Evolutionary conservation across 2,888 invertebrate species (phyloP), one percentile per base, ranked within the genome.

Genomic region (Agelastica alni): DNA sequence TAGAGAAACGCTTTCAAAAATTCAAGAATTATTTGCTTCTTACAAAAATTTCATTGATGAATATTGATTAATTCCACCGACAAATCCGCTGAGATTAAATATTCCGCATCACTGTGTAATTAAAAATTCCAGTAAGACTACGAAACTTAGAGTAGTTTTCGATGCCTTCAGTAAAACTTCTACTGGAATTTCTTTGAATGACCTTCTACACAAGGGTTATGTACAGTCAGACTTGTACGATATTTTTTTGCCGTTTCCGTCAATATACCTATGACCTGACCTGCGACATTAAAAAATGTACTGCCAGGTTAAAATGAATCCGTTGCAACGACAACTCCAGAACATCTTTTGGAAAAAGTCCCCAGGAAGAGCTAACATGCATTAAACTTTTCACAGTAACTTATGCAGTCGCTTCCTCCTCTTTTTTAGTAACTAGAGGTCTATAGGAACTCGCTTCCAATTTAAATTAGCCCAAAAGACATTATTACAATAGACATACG

Each of bases 61-160:
- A 34, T 34, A 34, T 12, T 17, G 1, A 9, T 34, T 13, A 34
- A 34, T 4, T 18, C 28, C 37, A 41, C 48, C 31, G 5, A 30
- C 37, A 37, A 9, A 37, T 26, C 17, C 22, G 44, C 14, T 37
- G 43, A 30, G 44, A 30, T 13, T 30, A 30, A 6, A 18, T 58
- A 51, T 37, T 4, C 53, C 61, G 10, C 56, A 63, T 26, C 63
- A 63, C 30, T 37, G 48, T 4, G 59, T 61, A 13, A 6, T 59
- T 3, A 54, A 58, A 5, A 52, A 58, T 10, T 46, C 44, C 3
- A 56, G 56, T 31, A 30, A 18, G 12, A 60, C 59, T 6, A 60
- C 56, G 2, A 56, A 60, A 52, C 20, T 63, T 7, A 30, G 60
- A 37, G 56, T 56, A 12, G 34, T 45, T 5, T 55, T 55, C 22